Evolutionary conservation across 2,113 vertebrate genomes (phyloP), one percentile per base, ranked within the genome.

Genomic region (Sapayoa aenigma): DNA sequence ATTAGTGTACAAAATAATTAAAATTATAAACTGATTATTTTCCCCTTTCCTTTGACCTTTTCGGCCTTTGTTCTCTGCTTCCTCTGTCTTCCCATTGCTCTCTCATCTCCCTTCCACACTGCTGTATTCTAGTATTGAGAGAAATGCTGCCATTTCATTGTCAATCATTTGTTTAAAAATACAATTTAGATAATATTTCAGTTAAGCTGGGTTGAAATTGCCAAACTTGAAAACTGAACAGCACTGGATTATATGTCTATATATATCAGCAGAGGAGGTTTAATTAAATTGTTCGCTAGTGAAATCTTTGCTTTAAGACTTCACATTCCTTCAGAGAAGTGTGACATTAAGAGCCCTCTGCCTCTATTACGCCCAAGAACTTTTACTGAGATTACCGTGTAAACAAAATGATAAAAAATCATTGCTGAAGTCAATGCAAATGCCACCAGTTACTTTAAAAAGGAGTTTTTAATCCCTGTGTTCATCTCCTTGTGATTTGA

Each of bases 291-390:
- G 79, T 81, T 94, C 37, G 44, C 76, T 95, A 90, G 93, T 94
- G 59, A 96, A 97, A 87, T 90, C 53, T 84, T 92, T 87, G 73
- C 63, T 84, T 88, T 93, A 94, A 95, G 87, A 90, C 80, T 96
- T 97, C 63, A 81, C 85, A 93, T 94, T 93, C 71, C 76, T 86
- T 90, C 60, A 75, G 31, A 89, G 73, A 86, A 78, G 89, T 65
- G 31, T 90, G 79, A 58, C 39, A 35, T 90, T 84, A 81, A 52
- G 44, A 94, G 21, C 56, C 35, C n/a, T 60, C 55, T 85, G 59
- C 69, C 33, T 73, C 27, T 90, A 9, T 67, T 49, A 15, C 10
- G 52, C 78, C 28, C 0, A 0, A 75, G 33, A 90, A 78, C 60
- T 84, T 73, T 41, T 83, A 65, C 41, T 49, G 75, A 87, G 63